phyloP scores from a whole-genome alignment of 2,888 invertebrate species.

The Leucoptera coffeella region DNA sequence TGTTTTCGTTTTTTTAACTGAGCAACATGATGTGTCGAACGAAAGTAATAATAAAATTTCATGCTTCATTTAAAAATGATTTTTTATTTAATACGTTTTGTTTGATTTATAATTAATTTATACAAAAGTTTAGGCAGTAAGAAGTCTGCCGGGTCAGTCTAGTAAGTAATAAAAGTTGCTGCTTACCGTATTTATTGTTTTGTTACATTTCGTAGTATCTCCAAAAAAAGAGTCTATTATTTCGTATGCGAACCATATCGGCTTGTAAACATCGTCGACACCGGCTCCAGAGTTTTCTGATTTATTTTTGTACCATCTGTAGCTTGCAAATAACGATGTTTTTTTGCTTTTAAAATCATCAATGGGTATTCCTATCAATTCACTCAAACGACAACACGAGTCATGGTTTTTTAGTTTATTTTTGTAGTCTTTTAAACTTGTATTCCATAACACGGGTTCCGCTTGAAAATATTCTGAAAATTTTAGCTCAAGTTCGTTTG shows the following conservation, averaged over 20 bases:
- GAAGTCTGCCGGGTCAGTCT: too few species aligned
- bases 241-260: constrained; percentile 5
- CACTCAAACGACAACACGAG: constrained; percentile 3
- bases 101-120: too few species aligned
- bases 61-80: too few species aligned
- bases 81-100: too few species aligned
- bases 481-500: constrained; percentile 4
- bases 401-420: constrained; percentile 4
- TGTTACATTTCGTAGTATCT: constrained; percentile 5
- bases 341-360: constrained; percentile 5
- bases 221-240: constrained; percentile 5
- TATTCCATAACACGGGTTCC: constrained; percentile 4
- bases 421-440: constrained; percentile 3
- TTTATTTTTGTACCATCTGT: constrained; percentile 4
- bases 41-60: too few species aligned
- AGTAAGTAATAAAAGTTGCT: constrained; percentile 2
- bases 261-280: constrained; percentile 3
- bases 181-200: constrained; percentile 2
- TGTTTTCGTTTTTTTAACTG: too few species aligned
- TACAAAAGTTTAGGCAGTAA: too few species aligned
- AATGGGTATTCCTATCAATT: constrained; percentile 2
- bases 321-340: constrained; percentile 5
- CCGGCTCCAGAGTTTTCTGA: constrained; percentile 5
- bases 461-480: constrained; percentile 3
- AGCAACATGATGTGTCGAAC: too few species aligned